Base-by-base conservation (phyloP, 2,797 vertebrate genomes). In the Otolemur crassicaudatus region DNA sequence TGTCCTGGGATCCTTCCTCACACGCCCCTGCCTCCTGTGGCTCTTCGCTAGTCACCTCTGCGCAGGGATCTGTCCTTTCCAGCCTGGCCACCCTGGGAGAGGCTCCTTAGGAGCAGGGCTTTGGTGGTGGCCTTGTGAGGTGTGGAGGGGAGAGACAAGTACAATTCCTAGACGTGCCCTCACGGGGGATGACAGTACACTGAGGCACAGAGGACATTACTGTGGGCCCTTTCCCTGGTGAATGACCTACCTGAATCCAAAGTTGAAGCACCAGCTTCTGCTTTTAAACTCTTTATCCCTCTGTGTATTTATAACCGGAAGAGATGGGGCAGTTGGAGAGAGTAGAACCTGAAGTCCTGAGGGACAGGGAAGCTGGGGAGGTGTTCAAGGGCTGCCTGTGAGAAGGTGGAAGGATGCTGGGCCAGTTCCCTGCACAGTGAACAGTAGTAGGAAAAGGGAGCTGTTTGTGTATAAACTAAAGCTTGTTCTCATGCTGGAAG, bases 401-500 rank as follows among this genome's bases (percentile, higher is more conserved):
- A 0, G 10, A 49, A 70, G 53, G 84, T 31, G 79, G 61, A 88
- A 84, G 94, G 67, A 31, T 29, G 53, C 73, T n/a, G 67, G 29
- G 23, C 60, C 17, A 72, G 72, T 80, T 90, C 70, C 82, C 49
- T 53, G 6, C 14, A 63, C 81, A 31, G 67, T 27, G 40, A 96
- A 96, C 94, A 77, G 97, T 94, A 91, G 96, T 70, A 88, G 92
- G 82, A 92, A 97, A 97, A 91, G 8, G 92, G 95, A 97, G 80
- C 97, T 92, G 92, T 86, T 65, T 95, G 94, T 91, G 43, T 82
- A 81, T 95, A 94, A 96, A 92, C 95, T 31, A 83, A 96, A 86
- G 60, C 91, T 67, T 19, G 70, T 95, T 90, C 92, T 9, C 25
- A 80, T 49, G 46, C 92, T 81, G 11, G 82, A 89, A 92, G 89